Evolutionary conservation across 1,140 invertebrate species (phyloP).

Genomic region (Nephila pilipes): DNA sequence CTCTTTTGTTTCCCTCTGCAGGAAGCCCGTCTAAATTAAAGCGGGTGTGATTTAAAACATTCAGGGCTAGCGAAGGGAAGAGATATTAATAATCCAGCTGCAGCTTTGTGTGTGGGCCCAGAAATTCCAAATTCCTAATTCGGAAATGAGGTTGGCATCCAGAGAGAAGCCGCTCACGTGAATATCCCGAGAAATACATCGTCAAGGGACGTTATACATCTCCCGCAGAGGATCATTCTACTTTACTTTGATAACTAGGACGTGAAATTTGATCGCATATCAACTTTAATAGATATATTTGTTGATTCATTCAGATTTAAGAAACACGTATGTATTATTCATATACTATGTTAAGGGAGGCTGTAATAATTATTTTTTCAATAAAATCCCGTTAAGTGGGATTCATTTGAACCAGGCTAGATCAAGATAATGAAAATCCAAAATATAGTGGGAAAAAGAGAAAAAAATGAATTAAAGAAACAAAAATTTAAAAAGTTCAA

Average conservation of each 20-base stretch:
- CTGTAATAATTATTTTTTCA: no score
- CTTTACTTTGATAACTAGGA: not conserved
- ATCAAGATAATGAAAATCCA: no score
- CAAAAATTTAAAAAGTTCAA: no score
- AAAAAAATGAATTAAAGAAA: no score
- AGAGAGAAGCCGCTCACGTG: not conserved
- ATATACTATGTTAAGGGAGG: no score
- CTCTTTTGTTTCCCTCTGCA: not conserved
- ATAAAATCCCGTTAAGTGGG: no score
- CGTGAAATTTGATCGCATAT: no score
- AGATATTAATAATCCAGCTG: slow-evolving; percentile 22
- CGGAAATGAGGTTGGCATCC: not conserved
- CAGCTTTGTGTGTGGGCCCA: not conserved
- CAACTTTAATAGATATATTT: no score
- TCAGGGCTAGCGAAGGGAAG: not conserved
- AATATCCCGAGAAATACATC: not conserved
- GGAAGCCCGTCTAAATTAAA: not conserved
- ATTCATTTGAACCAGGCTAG: no score
- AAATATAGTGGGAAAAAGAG: no score
- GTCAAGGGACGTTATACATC: not conserved
- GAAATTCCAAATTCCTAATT: not conserved
- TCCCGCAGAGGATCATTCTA: not conserved
- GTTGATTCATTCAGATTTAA: no score
- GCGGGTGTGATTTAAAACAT: slow-evolving; percentile 8
- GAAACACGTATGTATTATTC: no score